Conservation (phyloP, 2,797 vertebrate species). For the Scolopax rusticola region DNA sequence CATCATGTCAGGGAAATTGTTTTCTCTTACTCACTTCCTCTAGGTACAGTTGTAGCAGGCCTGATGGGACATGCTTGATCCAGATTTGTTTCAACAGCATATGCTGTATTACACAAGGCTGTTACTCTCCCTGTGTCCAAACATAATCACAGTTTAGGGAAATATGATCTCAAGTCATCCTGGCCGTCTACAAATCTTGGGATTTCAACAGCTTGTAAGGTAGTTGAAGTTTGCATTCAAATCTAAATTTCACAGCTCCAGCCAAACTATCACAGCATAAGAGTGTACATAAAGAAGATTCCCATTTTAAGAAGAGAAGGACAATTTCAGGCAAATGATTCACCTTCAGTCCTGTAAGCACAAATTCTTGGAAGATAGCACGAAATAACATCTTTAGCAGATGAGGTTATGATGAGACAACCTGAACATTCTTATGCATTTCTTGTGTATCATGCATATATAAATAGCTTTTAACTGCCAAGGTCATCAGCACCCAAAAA, state of each 20-base stretch:
- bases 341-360: slow-evolving; percentile 4
- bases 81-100: slow-evolving; percentile 31
- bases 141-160: not conserved
- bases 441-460: not conserved
- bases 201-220: slow-evolving; percentile 36
- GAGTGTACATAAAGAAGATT: not conserved
- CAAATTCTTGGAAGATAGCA: slow-evolving; percentile 7
- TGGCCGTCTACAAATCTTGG: not conserved
- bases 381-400: not conserved
- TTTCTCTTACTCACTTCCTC: slow-evolving; percentile 31
- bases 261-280: not conserved
- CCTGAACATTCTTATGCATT: not conserved
- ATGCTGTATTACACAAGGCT: slow-evolving; percentile 10
- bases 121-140: not conserved
- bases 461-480: slow-evolving; percentile 25
- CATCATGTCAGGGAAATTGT: not conserved
- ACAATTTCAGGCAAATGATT: slow-evolving; percentile 29
- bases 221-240: slow-evolving; percentile 13
- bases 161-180: not conserved
- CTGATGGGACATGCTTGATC: not conserved
- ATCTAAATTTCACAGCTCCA: not conserved
- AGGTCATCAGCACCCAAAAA: not conserved
- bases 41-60: slow-evolving; percentile 33
- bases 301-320: slow-evolving; percentile 1
- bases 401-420: slow-evolving; percentile 36